Evolutionary conservation across 2,113 vertebrate species (phyloP), one percentile per base, ranked within the genome.

Genomic region (Semnornis frantzii): DNA sequence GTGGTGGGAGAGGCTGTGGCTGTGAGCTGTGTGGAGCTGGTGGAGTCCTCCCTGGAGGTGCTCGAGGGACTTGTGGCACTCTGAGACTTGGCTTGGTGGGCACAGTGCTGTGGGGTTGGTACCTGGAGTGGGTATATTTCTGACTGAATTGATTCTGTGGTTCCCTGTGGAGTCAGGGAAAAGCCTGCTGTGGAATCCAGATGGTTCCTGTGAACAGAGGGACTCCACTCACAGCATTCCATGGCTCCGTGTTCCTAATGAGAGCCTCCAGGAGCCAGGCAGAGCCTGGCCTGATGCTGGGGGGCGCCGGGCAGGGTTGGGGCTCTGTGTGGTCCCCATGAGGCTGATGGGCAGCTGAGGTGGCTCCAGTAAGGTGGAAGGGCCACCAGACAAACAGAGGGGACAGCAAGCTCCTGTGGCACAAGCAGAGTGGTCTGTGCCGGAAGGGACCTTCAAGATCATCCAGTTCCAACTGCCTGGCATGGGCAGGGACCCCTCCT

Each of bases 311-410:
- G 63, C 25, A 34, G 69, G 54, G 48, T 71, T 30, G 71, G 19
- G 17, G 31, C 42, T 59, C 1, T 4, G 23, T 23, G 0, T 6
- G 34, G 33, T 81, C 28, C 52, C 46, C 57, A 3, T 0, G 0
- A 24, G 39, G 44, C 69, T 62, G 9, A 3, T 0, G 28, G 73
- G 52, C 74, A 62, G 31, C 10, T 13, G 44, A 24, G 72, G 9
- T 1, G 15, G 30, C 37, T 54, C 24, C 44, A 12, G 24, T 20
- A 17, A 17, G 63, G 12, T 8, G 39, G 33, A 54, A 9, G 25
- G 60, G 42, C 3, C 34, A 34, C 18, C 28, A 63, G 1, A 4
- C 25, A 34, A 60, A 21, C 20, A 46, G 46, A 44, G 46, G 17
- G 46, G 46, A 19, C 15, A 46, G 14, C 46, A 46, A 46, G 17